Evolutionary conservation across 2,797 vertebrate genomes (phyloP).

Genomic region (Anisognathus igniventris): DNA sequence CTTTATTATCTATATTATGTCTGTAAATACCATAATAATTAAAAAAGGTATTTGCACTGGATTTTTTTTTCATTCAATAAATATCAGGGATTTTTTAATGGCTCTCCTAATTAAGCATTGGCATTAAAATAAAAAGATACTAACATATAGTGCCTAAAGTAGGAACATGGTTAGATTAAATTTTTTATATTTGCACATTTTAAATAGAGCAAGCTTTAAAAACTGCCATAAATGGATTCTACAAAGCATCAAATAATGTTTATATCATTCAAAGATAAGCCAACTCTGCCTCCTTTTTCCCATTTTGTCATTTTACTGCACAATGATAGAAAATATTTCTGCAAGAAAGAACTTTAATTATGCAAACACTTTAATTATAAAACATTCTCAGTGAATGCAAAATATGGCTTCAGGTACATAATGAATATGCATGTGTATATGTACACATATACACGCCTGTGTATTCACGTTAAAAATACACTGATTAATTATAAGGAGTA

Average conservation of each 20-base stretch:
- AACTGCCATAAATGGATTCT: background rate
- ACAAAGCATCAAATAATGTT: background rate
- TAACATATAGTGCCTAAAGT: background rate
- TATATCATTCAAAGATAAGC: background rate
- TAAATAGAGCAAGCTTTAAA: background rate
- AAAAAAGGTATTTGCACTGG: background rate
- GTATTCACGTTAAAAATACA: background rate
- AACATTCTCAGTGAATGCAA: background rate
- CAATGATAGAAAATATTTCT: background rate
- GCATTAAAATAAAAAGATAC: background rate
- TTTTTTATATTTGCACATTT: background rate
- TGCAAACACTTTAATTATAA: background rate
- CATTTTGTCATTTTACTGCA: background rate
- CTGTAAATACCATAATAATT: background rate
- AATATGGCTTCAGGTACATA: background rate
- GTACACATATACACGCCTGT: background rate
- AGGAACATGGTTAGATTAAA: background rate
- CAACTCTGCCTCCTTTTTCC: background rate
- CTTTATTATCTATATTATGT: background rate
- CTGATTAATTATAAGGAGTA: background rate
- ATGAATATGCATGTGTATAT: background rate
- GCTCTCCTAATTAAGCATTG: background rate
- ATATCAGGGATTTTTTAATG: background rate
- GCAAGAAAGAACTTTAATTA: background rate
- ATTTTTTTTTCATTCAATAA: background rate